Evolutionary conservation across 2,797 vertebrate species (phyloP), one percentile per base, ranked within the genome.

Genomic region (Diglossa cyanea): DNA sequence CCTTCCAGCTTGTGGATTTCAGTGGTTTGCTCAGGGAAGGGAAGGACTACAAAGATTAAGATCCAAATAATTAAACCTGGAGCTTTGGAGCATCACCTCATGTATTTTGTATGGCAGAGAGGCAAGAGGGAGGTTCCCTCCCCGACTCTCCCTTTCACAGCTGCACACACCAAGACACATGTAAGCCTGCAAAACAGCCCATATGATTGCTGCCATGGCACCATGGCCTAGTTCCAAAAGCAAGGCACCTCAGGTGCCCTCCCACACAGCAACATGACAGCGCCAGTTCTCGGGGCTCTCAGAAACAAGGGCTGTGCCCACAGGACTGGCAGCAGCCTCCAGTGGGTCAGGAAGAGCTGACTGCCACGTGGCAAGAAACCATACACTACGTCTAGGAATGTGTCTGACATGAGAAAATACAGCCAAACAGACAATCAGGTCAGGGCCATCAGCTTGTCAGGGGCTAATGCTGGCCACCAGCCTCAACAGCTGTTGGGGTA

Each of bases 281-380:
- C 0, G 0, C 17, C 47, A 45, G 40, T 33, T 48, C n/a, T 28
- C 0, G 0, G 28, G 45, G n/a, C 57, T 72, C 61, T 6, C 53
- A 66, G 28, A 40, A 48, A 72, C 0, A 1, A 30, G 11, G 11
- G 19, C 14, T 2, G 11, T 75, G 53, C 20, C 68, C 61, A 37
- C 45, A 44, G 73, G 20, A 77, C 23, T 11, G 39, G 31, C 54
- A 68, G 62, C 55, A 54, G 33, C 50, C 68, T 58, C 71, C 2
- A 1, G 7, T 5, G 25, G 85, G 58, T 53, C 33, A 48, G 58
- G 31, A 76, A 70, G 30, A 63, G 42, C 47, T 53, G 58, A 8
- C 19, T 68, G 31, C 37, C 83, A 81, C 31, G 58, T 18, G 24
- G 58, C 31, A 33, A 2, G 1, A 86, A 84, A 61, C 54, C 3